Evolutionary conservation across 2,797 vertebrate species (phyloP).

Genomic region (Natrix natrix): DNA sequence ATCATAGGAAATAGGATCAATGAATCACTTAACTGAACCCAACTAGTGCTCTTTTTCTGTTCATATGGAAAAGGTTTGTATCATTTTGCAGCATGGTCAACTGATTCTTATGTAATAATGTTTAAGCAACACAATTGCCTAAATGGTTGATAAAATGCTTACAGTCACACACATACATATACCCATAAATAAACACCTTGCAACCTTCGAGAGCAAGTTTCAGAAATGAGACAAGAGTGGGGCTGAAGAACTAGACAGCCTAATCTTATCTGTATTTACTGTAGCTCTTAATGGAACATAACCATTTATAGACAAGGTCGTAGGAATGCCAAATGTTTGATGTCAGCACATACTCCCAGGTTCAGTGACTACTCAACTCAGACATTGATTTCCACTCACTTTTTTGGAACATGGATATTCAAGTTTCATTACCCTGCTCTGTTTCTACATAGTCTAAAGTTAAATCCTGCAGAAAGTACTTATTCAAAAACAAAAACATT

Average conservation of each 20-base stretch:
- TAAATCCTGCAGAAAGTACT: neutral
- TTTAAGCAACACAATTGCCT: neutral
- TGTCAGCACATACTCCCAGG: neutral
- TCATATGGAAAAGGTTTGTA: neutral
- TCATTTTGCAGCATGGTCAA: neutral
- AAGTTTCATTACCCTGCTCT: neutral
- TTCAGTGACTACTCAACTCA: neutral
- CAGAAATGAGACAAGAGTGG: neutral
- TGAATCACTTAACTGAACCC: neutral
- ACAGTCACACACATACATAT: neutral
- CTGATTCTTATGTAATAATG: neutral
- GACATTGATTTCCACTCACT: neutral
- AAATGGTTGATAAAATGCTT: neutral
- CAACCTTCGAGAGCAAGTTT: neutral
- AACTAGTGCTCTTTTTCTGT: neutral
- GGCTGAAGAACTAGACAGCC: neutral
- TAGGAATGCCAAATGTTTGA: neutral
- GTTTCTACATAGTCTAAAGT: neutral
- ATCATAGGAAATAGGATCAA: neutral
- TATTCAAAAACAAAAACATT: neutral
- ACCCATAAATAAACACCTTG: neutral
- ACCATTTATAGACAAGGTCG: neutral
- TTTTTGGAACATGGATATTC: neutral
- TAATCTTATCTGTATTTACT: neutral
- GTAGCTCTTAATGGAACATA: neutral